phyloP scores from a whole-genome alignment of 2,888 invertebrate species.

The Embidobia sp. region DNA sequence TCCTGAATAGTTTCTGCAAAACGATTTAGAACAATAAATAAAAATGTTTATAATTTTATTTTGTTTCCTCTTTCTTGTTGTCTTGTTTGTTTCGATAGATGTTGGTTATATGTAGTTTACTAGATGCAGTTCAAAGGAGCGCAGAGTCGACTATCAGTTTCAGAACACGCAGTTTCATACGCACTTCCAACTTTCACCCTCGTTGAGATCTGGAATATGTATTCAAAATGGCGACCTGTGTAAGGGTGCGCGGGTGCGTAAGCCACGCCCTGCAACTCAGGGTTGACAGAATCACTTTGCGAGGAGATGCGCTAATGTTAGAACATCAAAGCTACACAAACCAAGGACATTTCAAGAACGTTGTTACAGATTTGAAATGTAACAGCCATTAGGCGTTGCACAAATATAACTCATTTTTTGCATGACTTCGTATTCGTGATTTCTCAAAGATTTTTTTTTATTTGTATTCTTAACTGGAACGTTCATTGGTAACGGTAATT shows the following conservation, averaged over 20 bases:
- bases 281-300: slow-evolving; percentile 54
- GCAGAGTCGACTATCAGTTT: slow-evolving; percentile 3
- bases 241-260: slow-evolving; percentile 76
- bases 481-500: too few species aligned
- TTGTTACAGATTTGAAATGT: slow-evolving; percentile 19
- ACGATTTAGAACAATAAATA: background rate
- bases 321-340: slow-evolving; percentile 56
- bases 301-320: slow-evolving; percentile 61
- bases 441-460: too few species aligned
- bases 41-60: background rate
- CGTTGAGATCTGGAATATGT: slow-evolving; percentile 68
- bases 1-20: background rate
- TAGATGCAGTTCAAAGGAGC: background rate
- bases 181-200: slow-evolving; percentile 74
- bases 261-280: slow-evolving; percentile 75
- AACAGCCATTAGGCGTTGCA: too few species aligned
- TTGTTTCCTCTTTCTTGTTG: too few species aligned
- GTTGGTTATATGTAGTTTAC: too few species aligned
- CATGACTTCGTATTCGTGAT: too few species aligned
- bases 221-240: slow-evolving; percentile 75
- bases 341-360: slow-evolving; percentile 75
- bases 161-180: background rate
- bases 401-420: too few species aligned
- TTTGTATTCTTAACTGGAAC: too few species aligned
- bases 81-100: too few species aligned